Conservation (phyloP, 2,113 vertebrate genomes). For the Ovis canadensis region DNA sequence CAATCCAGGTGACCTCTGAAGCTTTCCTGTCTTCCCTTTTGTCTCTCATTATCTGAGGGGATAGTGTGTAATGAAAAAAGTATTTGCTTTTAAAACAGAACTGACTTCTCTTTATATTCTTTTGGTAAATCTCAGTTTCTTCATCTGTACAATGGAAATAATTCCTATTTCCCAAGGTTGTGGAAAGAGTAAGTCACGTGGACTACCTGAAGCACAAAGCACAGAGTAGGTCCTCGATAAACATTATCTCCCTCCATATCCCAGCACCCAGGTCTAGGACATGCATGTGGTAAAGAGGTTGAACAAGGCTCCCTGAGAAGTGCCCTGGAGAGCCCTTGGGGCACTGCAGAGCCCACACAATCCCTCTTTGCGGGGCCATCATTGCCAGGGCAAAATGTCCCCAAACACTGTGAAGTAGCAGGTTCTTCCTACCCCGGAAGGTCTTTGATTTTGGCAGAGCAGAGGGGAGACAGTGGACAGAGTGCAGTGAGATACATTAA, state of each 20-base stretch:
- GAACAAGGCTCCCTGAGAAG: background rate
- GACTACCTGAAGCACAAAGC: background rate
- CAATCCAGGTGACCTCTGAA: background rate
- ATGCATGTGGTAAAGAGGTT: background rate
- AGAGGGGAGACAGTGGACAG: background rate
- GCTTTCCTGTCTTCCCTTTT: background rate
- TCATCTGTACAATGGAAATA: background rate
- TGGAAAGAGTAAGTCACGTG: background rate
- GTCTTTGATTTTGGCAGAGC: background rate
- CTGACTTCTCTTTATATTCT: background rate
- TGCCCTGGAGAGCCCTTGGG: background rate
- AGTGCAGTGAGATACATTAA: background rate
- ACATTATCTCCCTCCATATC: background rate
- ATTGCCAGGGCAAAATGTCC: background rate
- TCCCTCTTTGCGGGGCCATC: background rate
- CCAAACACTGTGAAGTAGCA: background rate
- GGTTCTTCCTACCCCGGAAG: background rate
- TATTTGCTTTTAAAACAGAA: background rate
- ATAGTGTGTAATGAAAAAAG: background rate
- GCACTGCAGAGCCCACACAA: background rate
- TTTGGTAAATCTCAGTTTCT: background rate
- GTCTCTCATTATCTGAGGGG: background rate
- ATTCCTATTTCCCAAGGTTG: background rate
- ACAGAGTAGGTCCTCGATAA: background rate
- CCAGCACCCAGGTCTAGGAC: background rate